Evolutionary conservation across 1,140 invertebrate genomes (phyloP).

Genomic region (Lerema accius): DNA sequence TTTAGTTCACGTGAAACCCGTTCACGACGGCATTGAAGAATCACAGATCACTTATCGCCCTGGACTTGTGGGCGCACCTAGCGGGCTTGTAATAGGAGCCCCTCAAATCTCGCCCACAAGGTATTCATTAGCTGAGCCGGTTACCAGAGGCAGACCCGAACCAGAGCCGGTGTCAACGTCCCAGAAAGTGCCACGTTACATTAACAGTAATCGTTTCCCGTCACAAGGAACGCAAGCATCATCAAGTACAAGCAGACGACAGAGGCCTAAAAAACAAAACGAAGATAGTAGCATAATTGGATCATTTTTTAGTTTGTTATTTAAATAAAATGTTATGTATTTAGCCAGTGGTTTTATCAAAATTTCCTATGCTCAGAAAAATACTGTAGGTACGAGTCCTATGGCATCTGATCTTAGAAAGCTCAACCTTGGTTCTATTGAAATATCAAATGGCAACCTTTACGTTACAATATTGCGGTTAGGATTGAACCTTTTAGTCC

Average conservation of each 20-base stretch:
- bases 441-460: slow-evolving; percentile 46
- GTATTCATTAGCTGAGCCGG: slow-evolving; percentile 30
- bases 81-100: slow-evolving; percentile 57
- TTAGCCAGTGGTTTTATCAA: background rate
- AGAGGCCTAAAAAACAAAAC: slow-evolving; percentile 40
- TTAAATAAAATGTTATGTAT: slow-evolving; percentile 52
- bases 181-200: slow-evolving; percentile 23
- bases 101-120: slow-evolving; percentile 48
- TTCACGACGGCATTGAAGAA: slow-evolving; percentile 52
- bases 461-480: slow-evolving; percentile 23
- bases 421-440: slow-evolving; percentile 30
- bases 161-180: no score
- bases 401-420: slow-evolving; percentile 9
- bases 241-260: slow-evolving; percentile 35
- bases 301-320: slow-evolving; percentile 67
- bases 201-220: slow-evolving; percentile 17
- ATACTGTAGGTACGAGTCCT: no score
- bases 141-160: no score
- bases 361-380: no score
- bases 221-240: slow-evolving; percentile 19
- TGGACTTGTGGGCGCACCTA: slow-evolving; percentile 54
- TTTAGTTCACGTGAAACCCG: slow-evolving; percentile 67
- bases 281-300: slow-evolving; percentile 45
- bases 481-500: slow-evolving; percentile 19
- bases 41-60: slow-evolving; percentile 51